These are phyloP conservation scores for Gasteruption jaculator DNA, from an alignment of 2,888 invertebrate species.

Conservation along the genomic window DNA sequence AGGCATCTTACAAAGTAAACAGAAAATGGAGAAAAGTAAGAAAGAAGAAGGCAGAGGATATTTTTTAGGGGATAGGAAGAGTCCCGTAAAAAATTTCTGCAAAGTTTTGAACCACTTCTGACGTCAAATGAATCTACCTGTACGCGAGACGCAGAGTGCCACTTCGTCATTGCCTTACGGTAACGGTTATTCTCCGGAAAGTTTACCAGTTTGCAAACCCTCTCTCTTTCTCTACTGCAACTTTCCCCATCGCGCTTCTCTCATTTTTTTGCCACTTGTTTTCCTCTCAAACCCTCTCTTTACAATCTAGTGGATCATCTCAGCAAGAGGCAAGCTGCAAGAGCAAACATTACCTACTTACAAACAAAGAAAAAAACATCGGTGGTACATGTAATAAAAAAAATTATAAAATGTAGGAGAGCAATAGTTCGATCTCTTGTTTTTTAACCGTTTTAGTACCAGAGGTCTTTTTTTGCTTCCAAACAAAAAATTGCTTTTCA, in stretches of 20 bases:
- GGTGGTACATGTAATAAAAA: too few relatives aligned
- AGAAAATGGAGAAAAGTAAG: too few relatives aligned
- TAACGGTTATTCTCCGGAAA: conserved; percentile 37
- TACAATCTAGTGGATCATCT: conserved; percentile 22
- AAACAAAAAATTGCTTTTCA: too few relatives aligned
- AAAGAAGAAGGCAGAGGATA: too few relatives aligned
- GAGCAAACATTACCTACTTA: conserved; percentile 6
- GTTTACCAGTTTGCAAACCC: conserved; percentile 31
- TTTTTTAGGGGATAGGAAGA: too few relatives aligned
- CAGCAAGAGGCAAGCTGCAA: conserved; percentile 28
- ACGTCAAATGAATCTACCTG: conserved; percentile 29
- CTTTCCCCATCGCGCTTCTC: conserved; percentile 1
- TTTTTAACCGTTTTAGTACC: too few relatives aligned
- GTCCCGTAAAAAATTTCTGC: too few relatives aligned
- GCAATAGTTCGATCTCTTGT: too few relatives aligned
- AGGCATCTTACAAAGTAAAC: too few relatives aligned
- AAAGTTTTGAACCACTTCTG: conserved; percentile 6
- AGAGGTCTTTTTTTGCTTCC: too few relatives aligned
- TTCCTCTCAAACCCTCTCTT: conserved; percentile 20
- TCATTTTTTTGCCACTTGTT: conserved; percentile 8
- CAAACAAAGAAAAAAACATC: not conserved
- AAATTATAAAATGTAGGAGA: too few relatives aligned
- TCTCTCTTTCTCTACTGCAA: conserved; percentile 8
- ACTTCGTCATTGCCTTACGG: conserved; percentile 38
- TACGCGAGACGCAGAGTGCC: conserved; percentile 30